phyloP scores from a whole-genome alignment of 2,797 vertebrate genomes.

The Catharus ustulatus region DNA sequence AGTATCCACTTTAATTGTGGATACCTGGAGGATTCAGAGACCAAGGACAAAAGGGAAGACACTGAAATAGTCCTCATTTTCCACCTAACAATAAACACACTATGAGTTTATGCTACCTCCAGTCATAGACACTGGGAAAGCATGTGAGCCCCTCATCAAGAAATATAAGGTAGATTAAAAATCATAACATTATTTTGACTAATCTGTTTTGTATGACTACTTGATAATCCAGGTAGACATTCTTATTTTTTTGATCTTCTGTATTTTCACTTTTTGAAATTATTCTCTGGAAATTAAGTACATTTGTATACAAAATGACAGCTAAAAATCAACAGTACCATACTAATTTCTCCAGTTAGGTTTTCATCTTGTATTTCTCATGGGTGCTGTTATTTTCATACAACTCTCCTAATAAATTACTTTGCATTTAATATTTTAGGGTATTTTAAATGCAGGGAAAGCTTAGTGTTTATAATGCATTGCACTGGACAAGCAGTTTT shows the following conservation, averaged over 20 bases:
- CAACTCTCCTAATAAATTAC: neutral
- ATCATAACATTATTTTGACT: neutral
- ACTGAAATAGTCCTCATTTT: neutral
- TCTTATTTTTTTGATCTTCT: neutral
- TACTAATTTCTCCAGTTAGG: neutral
- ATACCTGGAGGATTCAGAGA: neutral
- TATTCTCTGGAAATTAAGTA: neutral
- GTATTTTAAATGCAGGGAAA: neutral
- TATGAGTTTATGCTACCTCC: neutral
- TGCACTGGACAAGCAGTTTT: slow-evolving; percentile 7
- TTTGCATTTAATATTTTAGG: neutral
- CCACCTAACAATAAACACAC: neutral
- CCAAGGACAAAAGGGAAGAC: neutral
- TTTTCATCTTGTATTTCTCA: neutral
- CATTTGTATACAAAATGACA: neutral
- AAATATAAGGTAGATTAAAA: neutral
- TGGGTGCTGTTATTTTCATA: neutral
- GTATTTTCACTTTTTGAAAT: neutral
- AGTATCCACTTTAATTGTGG: neutral
- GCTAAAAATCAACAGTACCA: neutral
- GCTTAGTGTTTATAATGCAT: neutral
- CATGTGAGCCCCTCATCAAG: neutral
- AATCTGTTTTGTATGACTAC: neutral
- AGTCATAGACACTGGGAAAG: neutral
- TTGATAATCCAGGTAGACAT: neutral